These are phyloP conservation scores for Gambusia affinis DNA, from an alignment of 2,113 vertebrate genomes.

Conservation along the genomic window DNA sequence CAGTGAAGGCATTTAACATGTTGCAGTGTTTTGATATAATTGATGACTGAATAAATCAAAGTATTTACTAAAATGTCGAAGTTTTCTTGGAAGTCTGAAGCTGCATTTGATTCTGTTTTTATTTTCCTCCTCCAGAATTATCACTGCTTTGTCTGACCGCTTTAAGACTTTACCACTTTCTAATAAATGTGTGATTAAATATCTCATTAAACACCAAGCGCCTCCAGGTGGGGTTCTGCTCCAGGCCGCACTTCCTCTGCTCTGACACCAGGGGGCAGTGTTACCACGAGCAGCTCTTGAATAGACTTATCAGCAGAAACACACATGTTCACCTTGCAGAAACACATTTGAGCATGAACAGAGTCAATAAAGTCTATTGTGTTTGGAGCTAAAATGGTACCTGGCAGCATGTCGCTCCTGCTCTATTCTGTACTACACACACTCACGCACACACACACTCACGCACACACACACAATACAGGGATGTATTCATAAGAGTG, in stretches of 20 bases:
- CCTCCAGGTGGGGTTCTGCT: conserved; percentile 8
- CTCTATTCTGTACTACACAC: conserved; percentile 30
- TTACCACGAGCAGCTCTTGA: conserved; percentile 7
- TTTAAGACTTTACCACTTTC: neutral
- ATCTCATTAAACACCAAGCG: conserved; percentile 3
- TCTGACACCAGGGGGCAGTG: conserved; percentile 54
- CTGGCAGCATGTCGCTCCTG: conserved; percentile 22
- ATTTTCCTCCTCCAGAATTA: conserved; percentile 2
- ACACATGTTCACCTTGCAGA: neutral
- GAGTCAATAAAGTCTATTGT: conserved; percentile 31
- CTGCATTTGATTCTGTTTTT: conserved; percentile 5
- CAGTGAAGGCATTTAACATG: too few relatives aligned
- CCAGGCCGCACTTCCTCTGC: neutral
- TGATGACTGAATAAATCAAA: too few relatives aligned
- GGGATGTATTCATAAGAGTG: neutral
- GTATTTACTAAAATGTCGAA: too few relatives aligned
- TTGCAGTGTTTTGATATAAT: too few relatives aligned
- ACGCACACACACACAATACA: neutral
- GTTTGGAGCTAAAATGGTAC: conserved; percentile 33
- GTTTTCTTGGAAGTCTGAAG: neutral
- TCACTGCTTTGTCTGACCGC: neutral
- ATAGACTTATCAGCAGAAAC: neutral
- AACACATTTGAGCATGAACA: conserved; percentile 6
- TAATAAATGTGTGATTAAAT: conserved; percentile 11
- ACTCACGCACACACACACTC: neutral